Evolutionary conservation across 2,888 invertebrate genomes (phyloP).

Genomic region (Omphaloscelis lunosa): DNA sequence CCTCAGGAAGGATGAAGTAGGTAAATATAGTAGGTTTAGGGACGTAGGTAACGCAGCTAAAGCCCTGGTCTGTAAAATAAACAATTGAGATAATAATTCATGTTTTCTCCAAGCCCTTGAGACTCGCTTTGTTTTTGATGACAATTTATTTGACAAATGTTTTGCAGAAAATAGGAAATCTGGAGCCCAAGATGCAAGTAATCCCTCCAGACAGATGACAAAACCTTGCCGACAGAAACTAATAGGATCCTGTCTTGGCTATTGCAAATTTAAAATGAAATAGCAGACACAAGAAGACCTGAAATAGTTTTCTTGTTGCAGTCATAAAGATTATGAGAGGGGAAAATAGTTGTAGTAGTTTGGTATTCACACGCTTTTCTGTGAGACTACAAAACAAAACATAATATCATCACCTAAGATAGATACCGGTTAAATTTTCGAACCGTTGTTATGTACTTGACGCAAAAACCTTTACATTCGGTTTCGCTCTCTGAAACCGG

Average conservation of each 20-base stretch:
- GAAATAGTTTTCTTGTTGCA: conserved; percentile 28
- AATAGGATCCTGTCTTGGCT: conserved; percentile 63
- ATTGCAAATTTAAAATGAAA: conserved; percentile 56
- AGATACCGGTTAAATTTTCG: no score
- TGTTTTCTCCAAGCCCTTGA: conserved; percentile 11
- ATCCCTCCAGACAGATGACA: conserved; percentile 63
- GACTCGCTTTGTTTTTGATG: conserved; percentile 34
- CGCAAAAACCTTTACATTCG: no score
- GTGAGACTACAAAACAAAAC: no score
- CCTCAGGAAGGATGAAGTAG: background rate
- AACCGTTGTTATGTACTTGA: no score
- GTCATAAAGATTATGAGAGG: background rate
- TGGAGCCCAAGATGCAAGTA: conserved; percentile 45
- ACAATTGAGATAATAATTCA: background rate
- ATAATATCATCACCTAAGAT: background rate
- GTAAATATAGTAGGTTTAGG: background rate
- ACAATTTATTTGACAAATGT: conserved; percentile 52
- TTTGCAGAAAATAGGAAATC: conserved; percentile 46
- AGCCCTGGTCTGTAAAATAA: conserved; percentile 1
- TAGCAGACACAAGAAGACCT: conserved; percentile 27
- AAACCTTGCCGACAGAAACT: conserved; percentile 66
- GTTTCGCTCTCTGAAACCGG: no score
- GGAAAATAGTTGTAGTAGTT: background rate
- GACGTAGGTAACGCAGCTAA: no score
- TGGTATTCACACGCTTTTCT: background rate